Conservation (phyloP, 2,797 vertebrate species). For the Amblyraja radiata region DNA sequence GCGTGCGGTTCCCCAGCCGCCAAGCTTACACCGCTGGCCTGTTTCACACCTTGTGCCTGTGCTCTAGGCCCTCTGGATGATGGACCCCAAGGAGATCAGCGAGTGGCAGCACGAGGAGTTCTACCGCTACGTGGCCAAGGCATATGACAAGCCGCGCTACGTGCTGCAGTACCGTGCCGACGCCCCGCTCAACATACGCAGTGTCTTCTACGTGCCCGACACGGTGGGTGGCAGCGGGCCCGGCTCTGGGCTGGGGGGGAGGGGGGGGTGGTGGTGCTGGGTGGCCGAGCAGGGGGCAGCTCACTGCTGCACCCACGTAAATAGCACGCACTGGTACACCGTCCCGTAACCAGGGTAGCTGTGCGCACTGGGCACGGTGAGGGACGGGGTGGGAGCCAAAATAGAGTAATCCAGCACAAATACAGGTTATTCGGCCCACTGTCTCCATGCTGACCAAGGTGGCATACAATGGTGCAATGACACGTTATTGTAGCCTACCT, state of each 20-base stretch:
- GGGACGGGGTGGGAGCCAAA: no score
- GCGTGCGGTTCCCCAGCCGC: no score
- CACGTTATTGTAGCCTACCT: no score
- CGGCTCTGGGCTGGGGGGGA: not conserved
- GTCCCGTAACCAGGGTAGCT: no score
- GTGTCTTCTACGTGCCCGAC: slow-evolving; percentile 90
- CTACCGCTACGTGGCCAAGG: slow-evolving; percentile 79
- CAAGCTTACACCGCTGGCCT: not conserved
- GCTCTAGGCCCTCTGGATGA: slow-evolving; percentile 83
- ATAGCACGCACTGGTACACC: no score
- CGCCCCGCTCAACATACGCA: slow-evolving; percentile 88
- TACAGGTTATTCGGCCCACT: no score
- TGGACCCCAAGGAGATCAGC: slow-evolving; percentile 82
- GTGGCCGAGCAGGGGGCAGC: no score
- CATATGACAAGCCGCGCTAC: slow-evolving; percentile 84
- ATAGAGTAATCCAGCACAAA: no score
- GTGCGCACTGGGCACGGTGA: no score
- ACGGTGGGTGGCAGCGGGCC: slow-evolving; percentile 53
- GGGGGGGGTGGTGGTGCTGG: not conserved
- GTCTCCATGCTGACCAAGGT: no score
- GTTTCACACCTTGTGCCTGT: not conserved
- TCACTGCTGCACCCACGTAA: no score
- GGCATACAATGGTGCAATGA: no score
- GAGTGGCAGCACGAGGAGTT: slow-evolving; percentile 92
- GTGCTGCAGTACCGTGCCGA: slow-evolving; percentile 83